Evolutionary conservation across 2,888 invertebrate species (phyloP).

Genomic region (Cephus runcator): DNA sequence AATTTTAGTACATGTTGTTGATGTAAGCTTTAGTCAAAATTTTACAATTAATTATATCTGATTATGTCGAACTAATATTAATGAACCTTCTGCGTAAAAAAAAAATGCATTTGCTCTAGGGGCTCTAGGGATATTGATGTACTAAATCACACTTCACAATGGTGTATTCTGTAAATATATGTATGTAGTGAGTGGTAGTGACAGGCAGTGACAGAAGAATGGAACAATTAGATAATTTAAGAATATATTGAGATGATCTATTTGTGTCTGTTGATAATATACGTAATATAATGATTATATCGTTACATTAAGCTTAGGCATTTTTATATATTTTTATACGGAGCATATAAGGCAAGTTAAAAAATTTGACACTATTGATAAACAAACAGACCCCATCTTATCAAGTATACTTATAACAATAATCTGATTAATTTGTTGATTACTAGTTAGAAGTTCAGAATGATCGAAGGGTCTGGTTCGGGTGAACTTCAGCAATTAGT

Average conservation of each 20-base stretch:
- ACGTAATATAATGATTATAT: not conserved
- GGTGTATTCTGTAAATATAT: not conserved
- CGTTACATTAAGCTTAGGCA: not conserved
- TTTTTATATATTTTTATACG: not conserved
- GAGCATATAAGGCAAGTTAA: not conserved
- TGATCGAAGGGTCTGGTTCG: conserved; percentile 62
- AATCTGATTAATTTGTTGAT: too few relatives aligned
- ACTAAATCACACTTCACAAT: too few relatives aligned
- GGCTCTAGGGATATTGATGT: too few relatives aligned
- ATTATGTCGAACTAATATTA: too few relatives aligned
- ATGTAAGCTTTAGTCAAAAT: too few relatives aligned
- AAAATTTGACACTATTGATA: not conserved
- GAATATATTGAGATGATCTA: not conserved
- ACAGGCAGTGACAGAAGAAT: not conserved
- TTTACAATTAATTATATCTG: too few relatives aligned
- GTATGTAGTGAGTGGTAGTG: not conserved
- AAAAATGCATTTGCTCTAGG: too few relatives aligned
- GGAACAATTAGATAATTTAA: not conserved
- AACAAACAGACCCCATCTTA: not conserved
- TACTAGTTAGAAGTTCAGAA: conserved; percentile 23
- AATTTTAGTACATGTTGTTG: too few relatives aligned
- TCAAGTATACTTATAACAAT: not conserved
- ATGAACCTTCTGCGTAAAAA: too few relatives aligned
- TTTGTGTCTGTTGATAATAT: not conserved
- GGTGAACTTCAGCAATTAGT: conserved; percentile 66